Percentiles rank a stretch among this genome's conserved stretches.
phyloP scores from a whole-genome alignment of 2,888 invertebrate genomes.

The Drosophila cyrtoloma region DNA sequence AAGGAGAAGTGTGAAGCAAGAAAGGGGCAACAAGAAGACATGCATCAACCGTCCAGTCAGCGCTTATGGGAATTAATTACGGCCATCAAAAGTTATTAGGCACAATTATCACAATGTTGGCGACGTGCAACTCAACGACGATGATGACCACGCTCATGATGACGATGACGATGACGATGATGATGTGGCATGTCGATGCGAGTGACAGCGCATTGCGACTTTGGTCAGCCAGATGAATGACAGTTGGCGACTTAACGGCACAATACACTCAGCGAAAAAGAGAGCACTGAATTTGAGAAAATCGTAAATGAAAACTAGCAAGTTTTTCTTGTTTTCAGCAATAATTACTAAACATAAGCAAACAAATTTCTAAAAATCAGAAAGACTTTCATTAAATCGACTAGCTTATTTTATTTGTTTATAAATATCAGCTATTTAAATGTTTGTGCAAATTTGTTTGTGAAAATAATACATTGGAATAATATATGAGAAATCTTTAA shows the following conservation, averaged over 20 bases:
- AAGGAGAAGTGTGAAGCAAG: neutral
- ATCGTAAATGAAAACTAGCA: neutral
- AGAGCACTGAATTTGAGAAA: neutral
- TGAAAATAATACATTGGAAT: no score
- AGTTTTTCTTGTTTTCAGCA: neutral
- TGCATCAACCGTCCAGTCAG: conserved; percentile 48
- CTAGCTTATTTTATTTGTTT: neutral
- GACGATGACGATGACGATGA: conserved; percentile 2
- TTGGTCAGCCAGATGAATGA: conserved; percentile 17
- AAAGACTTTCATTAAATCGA: neutral
- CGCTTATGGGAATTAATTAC: conserved; percentile 79
- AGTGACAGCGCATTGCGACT: conserved; percentile 34
- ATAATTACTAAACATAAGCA: neutral
- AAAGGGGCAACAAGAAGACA: conserved; percentile 16
- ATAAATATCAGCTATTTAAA: no score
- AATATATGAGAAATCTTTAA: no score
- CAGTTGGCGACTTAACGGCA: conserved; percentile 8
- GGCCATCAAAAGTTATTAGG: conserved; percentile 81
- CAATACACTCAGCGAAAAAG: neutral
- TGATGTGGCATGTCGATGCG: conserved; percentile 20
- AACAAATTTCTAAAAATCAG: neutral
- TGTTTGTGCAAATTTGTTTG: no score
- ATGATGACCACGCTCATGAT: conserved; percentile 19
- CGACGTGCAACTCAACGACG: conserved; percentile 48
- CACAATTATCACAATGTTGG: conserved; percentile 77